Evolutionary conservation across 2,888 invertebrate genomes (phyloP).

Genomic region (Polymixis lichenea): DNA sequence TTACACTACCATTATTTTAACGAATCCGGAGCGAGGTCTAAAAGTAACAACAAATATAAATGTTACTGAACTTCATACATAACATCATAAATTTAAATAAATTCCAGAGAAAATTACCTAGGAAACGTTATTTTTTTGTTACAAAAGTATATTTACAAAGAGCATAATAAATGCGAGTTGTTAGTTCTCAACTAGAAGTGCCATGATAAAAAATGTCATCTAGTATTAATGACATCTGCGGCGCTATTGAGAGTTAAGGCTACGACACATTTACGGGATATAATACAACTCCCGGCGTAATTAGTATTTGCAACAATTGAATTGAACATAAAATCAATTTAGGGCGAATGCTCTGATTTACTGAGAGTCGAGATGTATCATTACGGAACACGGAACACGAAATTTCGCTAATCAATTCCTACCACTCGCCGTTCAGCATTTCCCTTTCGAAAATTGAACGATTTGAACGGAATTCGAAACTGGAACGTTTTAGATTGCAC

Average conservation of each 20-base stretch:
- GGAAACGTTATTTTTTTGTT: constrained; percentile 49
- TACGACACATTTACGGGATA: constrained; percentile 19
- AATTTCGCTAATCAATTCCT: constrained; percentile 47
- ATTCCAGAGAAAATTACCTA: constrained; percentile 45
- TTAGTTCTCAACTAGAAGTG: constrained; percentile 48
- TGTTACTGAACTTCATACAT: constrained; percentile 27
- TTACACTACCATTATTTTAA: constrained; percentile 8
- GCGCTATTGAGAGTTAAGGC: constrained; percentile 43
- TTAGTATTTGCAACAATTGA: constrained; percentile 16
- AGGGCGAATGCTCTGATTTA: constrained; percentile 27
- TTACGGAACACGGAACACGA: constrained; percentile 44
- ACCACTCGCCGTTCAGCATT: constrained; percentile 32
- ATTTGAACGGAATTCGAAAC: constrained; percentile 44
- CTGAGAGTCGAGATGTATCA: constrained; percentile 29
- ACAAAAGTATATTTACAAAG: constrained; percentile 50
- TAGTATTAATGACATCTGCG: constrained; percentile 69
- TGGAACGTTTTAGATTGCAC: constrained; percentile 40
- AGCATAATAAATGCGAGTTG: constrained; percentile 58
- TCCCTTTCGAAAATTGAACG: constrained; percentile 42
- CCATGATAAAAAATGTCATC: constrained; percentile 60
- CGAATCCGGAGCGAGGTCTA: neutral
- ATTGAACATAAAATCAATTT: constrained; percentile 4
- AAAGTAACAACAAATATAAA: constrained; percentile 34
- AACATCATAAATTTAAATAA: constrained; percentile 47
- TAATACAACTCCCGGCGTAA: neutral